Evolutionary conservation across 2,888 invertebrate genomes (phyloP), one percentile per base, ranked within the genome.

Genomic region (Fragum fragum): DNA sequence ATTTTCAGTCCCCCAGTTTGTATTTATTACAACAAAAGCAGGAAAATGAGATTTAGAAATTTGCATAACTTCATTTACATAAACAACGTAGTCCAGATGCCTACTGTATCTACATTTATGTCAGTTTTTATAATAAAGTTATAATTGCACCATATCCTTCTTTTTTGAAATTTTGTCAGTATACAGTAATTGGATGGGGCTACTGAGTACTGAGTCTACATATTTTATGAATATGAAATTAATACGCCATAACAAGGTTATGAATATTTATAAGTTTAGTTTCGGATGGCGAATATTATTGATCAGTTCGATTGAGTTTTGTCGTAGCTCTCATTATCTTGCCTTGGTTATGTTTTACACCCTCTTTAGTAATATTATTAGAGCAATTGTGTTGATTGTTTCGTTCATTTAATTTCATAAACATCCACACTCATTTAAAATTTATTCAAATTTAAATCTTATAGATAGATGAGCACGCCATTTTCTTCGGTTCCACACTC

Each of bases 261-360:
- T 83, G 81, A 74, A 85, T 85, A 85, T 85, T 85, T 77, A 85
- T 79, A 69, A 79, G 77, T 42, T 85, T 80, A 57, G 77, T 74
- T 85, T 80, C 85, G 80, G 85, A 82, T 82, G 80, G 74, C 68
- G 79, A 73, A 76, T 16, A 47, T 77, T 83, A 70, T 78, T 83
- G 82, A 85, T 81, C 79, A 29, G 53, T 66, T 80, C 69, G 59
- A 55, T 32, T 70, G 59, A 42, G 69, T 72, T 68, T 57, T 61
- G 52, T 47, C 42, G 76, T 78, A 81, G 74, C 73, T 81, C 74
- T 81, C 73, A 68, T 77, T 75, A 73, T 52, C 71, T 47, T 28
- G 72, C 66, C 53, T 76, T 72, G 63, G 61, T 76, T 76, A 63
- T 52, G 61, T 76, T 76, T 76, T 63, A 23, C 52, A 71, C 72